Conservation (phyloP, 2,113 vertebrate species). For the Pseudonaja textilis region DNA sequence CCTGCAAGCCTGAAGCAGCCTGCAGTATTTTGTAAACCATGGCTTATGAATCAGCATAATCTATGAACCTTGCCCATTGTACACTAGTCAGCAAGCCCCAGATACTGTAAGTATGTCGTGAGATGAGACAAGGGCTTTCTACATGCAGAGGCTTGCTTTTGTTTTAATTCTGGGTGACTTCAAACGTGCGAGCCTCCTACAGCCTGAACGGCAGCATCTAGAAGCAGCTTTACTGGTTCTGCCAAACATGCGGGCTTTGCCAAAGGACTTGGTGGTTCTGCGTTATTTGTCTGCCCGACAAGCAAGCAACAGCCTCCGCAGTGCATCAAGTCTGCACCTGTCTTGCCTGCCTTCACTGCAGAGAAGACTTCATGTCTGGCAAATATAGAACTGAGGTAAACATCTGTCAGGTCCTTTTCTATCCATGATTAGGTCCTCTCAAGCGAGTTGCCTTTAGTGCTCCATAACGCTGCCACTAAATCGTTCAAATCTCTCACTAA, state of each 20-base stretch:
- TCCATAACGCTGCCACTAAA: not conserved
- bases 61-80: not conserved
- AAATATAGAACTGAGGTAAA: not conserved
- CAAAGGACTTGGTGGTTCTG: not conserved
- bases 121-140: not conserved
- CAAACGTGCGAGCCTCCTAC: not conserved
- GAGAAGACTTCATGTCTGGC: not conserved
- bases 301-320: not conserved
- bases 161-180: not conserved
- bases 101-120: not conserved
- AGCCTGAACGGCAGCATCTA: not conserved
- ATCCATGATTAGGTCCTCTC: not conserved
- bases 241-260: not conserved
- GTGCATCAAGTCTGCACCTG: not conserved
- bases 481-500: not conserved
- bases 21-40: not conserved
- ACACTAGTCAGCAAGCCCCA: not conserved
- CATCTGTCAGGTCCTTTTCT: not conserved
- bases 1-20: not conserved
- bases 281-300: not conserved
- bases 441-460: not conserved
- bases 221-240: not conserved
- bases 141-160: not conserved
- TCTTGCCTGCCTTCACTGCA: not conserved
- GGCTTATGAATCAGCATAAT: not conserved